Evolutionary conservation across 2,113 vertebrate genomes (phyloP), one percentile per base, ranked within the genome.

Genomic region (Psittacula cyanocephala): DNA sequence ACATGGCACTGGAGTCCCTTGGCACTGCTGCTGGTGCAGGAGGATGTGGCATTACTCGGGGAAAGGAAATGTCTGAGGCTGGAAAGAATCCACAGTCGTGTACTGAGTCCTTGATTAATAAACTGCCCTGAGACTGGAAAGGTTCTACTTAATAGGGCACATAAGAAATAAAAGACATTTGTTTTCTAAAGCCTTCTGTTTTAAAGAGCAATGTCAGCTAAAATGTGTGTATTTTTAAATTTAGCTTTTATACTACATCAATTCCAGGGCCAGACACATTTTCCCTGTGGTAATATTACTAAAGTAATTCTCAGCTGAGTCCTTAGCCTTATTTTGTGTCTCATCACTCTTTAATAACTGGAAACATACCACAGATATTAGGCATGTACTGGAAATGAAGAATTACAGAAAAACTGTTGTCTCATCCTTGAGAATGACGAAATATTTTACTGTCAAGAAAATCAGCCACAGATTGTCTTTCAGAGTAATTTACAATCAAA

Each of bases 1-100:
- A 14, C 52, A 29, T 2, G 9, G 39, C 64, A 16, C 23, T 14
- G 43, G 25, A 12, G 31, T 39, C 35, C 23, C 33, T 28, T 27
- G 31, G 9, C 44, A 6, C 35, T 77, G 44, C 44, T 50, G 50
- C 68, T 78, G 47, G 6, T 74, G 53, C 35, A 59, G 52, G 44
- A 33, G 33, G 3, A 5, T 1, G 0, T 31, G 8, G 16, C 5
- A 1, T 22, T 67, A 16, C 20, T 37, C 0, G 0, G 31, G 22
- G 18, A 50, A 62, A 28, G 52, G 35, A 41, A 52, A 43, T 4
- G 13, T 28, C 33, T 43, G 44, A 86, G 60, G 5, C 6, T 37
- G 41, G n/a, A 67, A 70, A 76, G 31, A 19, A 67, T 59, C 37
- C 22, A 17, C 10, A 10, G 8, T 55, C 13, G 4, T 9, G 4